Evolutionary conservation across 2,888 invertebrate genomes (phyloP), one percentile per base, ranked within the genome.

Genomic region (Eupelmus urozonus): DNA sequence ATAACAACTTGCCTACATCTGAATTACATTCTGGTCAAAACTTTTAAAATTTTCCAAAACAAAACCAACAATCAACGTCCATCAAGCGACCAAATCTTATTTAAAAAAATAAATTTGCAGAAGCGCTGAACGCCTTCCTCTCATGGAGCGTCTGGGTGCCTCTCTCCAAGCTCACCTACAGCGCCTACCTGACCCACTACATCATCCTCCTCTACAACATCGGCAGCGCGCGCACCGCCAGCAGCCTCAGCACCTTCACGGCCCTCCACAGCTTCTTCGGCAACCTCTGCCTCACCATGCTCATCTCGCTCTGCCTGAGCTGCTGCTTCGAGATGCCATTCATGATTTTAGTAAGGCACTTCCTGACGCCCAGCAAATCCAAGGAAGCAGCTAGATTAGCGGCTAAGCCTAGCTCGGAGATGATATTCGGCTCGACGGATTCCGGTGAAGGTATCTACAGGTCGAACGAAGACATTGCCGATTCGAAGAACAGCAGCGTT

Each of bases 151-250:
- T 81, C 5, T 88, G 88, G 87, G 79, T 85, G 5, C 89, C 89
- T 0, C 76, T 89, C 13, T 85, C 89, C 25, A 87, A 85, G 74
- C 81, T 90, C 18, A 86, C 86, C 1, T 90, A 89, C 82, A 85
- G 87, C 62, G 87, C 87, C 62, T 90, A 88, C 76, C 84, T 90
- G n/a, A 85, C 83, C 51, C 89, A 90, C 74, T 89, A 86, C 73
- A 66, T 86, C 11, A 83, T 89, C n/a, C 76, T 89, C 0, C 76
- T 87, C 1, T 84, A 84, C 78, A 82, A 85, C 45, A 69, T 79
- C 16, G 89, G 87, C n/a, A 82, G 75, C 1, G 83, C 79, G 4
- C 84, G 89, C 40, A 84, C 84, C 2, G n/a, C 84, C 0, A 81
- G 81, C 51, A 76, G 77, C 49, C 65, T 88, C 13, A 83, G 85